Percentiles rank a stretch among this genome's conserved stretches.
Evolutionary conservation across 2,113 vertebrate species (phyloP).

Genomic region (Parotia lawesii): DNA sequence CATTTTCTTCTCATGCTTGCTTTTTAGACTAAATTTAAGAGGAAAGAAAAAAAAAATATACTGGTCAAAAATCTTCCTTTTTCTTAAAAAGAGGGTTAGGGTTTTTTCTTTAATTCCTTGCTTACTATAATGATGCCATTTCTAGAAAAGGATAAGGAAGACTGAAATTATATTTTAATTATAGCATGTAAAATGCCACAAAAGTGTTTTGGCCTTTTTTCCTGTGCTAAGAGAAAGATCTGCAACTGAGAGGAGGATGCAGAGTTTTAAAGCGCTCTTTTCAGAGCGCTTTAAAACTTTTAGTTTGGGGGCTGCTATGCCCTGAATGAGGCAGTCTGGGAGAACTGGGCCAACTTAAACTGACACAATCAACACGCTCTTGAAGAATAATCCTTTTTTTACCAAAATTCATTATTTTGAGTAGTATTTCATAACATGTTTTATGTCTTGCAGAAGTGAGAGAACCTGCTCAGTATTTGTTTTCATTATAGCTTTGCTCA

Average conservation of each 20-base stretch:
- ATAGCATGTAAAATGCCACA: not conserved
- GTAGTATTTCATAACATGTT: not conserved
- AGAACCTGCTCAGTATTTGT: not conserved
- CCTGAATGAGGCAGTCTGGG: not conserved
- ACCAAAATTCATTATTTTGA: not conserved
- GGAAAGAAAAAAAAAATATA: not conserved
- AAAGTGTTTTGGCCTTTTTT: not conserved
- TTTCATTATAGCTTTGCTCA: not conserved
- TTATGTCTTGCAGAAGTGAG: not conserved
- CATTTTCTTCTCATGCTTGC: not conserved
- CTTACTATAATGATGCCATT: not conserved
- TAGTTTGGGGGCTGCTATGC: not conserved
- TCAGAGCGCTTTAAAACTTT: not conserved
- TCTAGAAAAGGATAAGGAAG: not conserved
- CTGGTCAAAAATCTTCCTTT: not conserved
- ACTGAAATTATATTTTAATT: constrained; percentile 13
- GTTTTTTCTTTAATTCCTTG: not conserved
- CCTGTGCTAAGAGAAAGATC: not conserved
- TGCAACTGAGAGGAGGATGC: not conserved
- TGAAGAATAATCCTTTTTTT: not conserved
- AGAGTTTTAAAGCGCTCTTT: not conserved
- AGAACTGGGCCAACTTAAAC: not conserved
- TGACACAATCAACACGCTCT: not conserved
- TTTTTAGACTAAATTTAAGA: not conserved
- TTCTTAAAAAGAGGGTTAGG: not conserved